phyloP scores from a whole-genome alignment of 2,888 invertebrate genomes.

The Tenthredo scrophulariae region DNA sequence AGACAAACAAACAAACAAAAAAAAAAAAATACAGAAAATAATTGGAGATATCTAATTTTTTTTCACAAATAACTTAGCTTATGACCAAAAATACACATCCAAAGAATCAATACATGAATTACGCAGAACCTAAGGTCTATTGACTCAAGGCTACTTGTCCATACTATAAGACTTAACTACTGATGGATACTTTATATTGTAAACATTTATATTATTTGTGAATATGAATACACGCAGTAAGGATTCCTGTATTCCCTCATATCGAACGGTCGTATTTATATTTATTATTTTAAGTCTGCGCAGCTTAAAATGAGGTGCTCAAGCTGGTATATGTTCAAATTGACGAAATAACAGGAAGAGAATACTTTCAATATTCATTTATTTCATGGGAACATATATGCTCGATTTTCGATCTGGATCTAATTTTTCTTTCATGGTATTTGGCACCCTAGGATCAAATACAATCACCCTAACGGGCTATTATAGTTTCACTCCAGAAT shows the following conservation, averaged over 20 bases:
- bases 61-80: constrained; percentile 56
- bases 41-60: neutral
- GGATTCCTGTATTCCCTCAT: constrained; percentile 74
- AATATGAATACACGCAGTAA: constrained; percentile 71
- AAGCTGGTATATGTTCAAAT: neutral
- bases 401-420: neutral
- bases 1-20: neutral
- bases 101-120: constrained; percentile 65
- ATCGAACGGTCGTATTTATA: constrained; percentile 66
- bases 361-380: neutral
- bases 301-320: neutral
- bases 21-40: neutral
- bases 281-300: neutral
- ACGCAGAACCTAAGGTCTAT: constrained; percentile 71
- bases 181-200: constrained; percentile 73
- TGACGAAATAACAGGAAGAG: neutral
- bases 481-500: neutral
- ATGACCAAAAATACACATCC: constrained; percentile 62
- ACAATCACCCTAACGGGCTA: neutral
- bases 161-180: constrained; percentile 78
- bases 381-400: too few species aligned
- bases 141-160: constrained; percentile 76
- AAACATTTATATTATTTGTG: constrained; percentile 75
- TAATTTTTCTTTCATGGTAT: neutral
- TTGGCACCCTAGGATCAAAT: neutral